Evolutionary conservation across 2,888 invertebrate genomes (phyloP), one percentile per base, ranked within the genome.

Genomic region (Thalpophila matura): DNA sequence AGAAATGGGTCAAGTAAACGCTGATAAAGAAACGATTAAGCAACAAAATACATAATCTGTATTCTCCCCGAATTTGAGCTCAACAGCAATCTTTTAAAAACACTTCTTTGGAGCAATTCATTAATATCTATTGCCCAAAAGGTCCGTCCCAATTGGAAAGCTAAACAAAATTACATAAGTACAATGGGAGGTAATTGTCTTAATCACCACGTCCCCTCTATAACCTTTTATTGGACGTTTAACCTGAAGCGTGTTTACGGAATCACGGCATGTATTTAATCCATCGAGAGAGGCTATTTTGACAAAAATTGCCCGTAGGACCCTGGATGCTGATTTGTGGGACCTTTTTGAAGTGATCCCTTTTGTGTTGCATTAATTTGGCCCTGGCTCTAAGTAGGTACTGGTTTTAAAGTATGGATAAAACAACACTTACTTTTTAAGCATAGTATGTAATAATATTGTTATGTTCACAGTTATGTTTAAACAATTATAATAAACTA

Each of bases 211-310:
- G 77, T 81, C 82, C 80, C 71, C 60, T 42, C 81, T 74, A 83
- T 91, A 85, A 86, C 80, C 68, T 86, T 91, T 91, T 89, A 91
- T 91, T 81, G 86, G 45, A 80, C 84, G 77, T 87, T 66, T 82
- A 87, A 85, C 73, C 83, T 81, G 75, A 79, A 74, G 67, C 87
- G 86, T 87, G 87, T 86, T 88, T 80, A 79, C 84, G 82, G 82
- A 89, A 87, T 85, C 80, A 81, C 82, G 80, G 80, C 77, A 69
- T 80, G 77, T 74, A 76, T 57, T 66, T 57, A 66, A 72, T 69
- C 54, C 55, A 63, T 68, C 42, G 42, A 40, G 53, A 38, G 51
- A 45, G 45, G 61, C 60, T 71, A 77, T 74, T 77, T 75, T 58
- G 66, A 37, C 59, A 77, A 80, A 79, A 73, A 69, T 68, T 67